These are phyloP conservation scores for Melinaea marsaeus DNA, from an alignment of 2,888 invertebrate species.

Conservation along the genomic window DNA sequence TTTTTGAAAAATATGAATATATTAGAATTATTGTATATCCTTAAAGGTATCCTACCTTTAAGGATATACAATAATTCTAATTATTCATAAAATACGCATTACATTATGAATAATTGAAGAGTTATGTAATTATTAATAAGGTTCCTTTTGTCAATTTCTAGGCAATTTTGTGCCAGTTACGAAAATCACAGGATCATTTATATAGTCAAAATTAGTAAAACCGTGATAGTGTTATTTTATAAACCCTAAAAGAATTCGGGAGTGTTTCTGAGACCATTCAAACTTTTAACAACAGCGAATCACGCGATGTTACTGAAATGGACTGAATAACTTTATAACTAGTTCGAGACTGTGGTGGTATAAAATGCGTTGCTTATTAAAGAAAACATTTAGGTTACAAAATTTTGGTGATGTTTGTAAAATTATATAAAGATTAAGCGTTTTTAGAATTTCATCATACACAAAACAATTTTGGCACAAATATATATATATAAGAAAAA, in stretches of 20 bases:
- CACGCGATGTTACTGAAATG: constrained; percentile 42
- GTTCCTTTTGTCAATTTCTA: too few relatives aligned
- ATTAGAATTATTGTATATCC: too few relatives aligned
- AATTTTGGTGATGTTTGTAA: not conserved
- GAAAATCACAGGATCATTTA: not conserved
- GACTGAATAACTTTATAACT: constrained; percentile 26
- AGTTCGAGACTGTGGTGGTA: constrained; percentile 4
- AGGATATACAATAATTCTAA: too few relatives aligned
- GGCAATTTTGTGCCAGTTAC: constrained; percentile 15
- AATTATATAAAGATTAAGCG: too few relatives aligned
- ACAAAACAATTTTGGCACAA: constrained; percentile 18
- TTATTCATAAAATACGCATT: too few relatives aligned
- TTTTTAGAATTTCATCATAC: constrained; percentile 16
- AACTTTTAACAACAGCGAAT: constrained; percentile 40
- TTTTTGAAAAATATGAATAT: too few relatives aligned
- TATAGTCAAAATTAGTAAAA: constrained; percentile 10
- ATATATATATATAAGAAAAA: constrained; percentile 18
- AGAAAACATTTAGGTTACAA: not conserved
- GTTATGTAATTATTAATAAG: too few relatives aligned
- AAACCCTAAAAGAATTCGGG: constrained; percentile 34
- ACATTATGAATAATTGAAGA: too few relatives aligned
- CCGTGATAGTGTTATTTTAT: constrained; percentile 39
- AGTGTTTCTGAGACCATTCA: constrained; percentile 41
- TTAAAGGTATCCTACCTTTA: too few relatives aligned
- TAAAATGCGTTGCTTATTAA: not conserved